Percentiles rank a stretch among this genome's conserved stretches.
phyloP scores from a whole-genome alignment of 1,140 invertebrate species.

The Battus philenor region DNA sequence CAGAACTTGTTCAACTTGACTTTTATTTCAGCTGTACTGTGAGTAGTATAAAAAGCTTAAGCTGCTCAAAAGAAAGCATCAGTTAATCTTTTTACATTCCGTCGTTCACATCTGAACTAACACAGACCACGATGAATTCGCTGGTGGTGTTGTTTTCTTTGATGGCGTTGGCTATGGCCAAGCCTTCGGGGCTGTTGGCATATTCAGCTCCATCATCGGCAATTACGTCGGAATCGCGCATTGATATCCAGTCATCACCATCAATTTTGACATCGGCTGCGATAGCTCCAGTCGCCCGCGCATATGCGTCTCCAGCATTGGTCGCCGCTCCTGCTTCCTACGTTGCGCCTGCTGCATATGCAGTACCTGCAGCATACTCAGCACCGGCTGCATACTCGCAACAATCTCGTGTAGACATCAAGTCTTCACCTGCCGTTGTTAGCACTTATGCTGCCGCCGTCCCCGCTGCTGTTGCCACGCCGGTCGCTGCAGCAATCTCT shows the following conservation, averaged over 20 bases:
- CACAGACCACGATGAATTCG: slow-evolving; percentile 74
- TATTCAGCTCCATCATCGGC: slow-evolving; percentile 11
- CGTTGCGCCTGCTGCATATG: slow-evolving; percentile 14
- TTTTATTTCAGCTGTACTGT: slow-evolving; percentile 43
- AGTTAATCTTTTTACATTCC: slow-evolving; percentile 34
- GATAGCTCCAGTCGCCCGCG: neutral
- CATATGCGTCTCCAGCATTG: slow-evolving; percentile 20
- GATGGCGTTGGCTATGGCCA: slow-evolving; percentile 65
- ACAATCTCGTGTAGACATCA: slow-evolving; percentile 51
- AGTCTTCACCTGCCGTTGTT: slow-evolving; percentile 23
- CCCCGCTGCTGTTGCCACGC: slow-evolving; percentile 23
- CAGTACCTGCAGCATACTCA: slow-evolving; percentile 1
- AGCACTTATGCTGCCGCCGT: slow-evolving; percentile 26
- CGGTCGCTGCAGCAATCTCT: neutral
- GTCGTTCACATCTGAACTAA: slow-evolving; percentile 55
- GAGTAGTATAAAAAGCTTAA: slow-evolving; percentile 55
- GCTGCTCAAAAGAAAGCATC: slow-evolving; percentile 52
- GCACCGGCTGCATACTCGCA: slow-evolving; percentile 29
- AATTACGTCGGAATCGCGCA: slow-evolving; percentile 2
- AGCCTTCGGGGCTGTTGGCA: slow-evolving; percentile 47
- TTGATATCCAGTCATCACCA: slow-evolving; percentile 8
- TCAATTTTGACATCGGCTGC: slow-evolving; percentile 6
- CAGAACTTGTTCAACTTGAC: slow-evolving; percentile 54
- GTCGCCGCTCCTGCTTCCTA: slow-evolving; percentile 18
- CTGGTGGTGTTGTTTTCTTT: slow-evolving; percentile 77